Base-by-base conservation (phyloP, 2,797 vertebrate genomes). In the Sebastiscus tertius region DNA sequence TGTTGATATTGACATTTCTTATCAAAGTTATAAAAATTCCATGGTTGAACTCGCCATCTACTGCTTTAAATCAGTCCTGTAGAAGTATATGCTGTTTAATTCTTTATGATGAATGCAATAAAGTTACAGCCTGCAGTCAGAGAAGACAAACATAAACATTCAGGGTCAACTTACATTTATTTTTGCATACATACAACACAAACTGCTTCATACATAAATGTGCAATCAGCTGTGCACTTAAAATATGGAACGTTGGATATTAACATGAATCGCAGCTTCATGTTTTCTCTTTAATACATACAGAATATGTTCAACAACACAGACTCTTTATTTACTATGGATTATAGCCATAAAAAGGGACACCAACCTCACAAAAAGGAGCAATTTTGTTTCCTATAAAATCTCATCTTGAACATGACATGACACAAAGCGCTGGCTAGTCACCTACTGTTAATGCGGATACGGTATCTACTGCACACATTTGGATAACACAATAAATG, bases 181-280 rank as follows among this genome's bases (percentile, higher is more conserved):
- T 98, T 97, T 97, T 98, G 96, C 93, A 96, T 94, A 96, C 96
- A 94, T 93, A 95, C 94, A 95, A 97, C 96, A 95, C 93, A 96
- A 96, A 96, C 92, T 92, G 95, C 90, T 95, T 96, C 95, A 93
- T 96, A 96, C 95, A 95, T 92, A 93, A 93, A 92, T 96, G 89
- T 95, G 95, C 92, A 96, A 91, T 93, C 93, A 89, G 95, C 77
- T 93, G 93, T 94, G 93, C 94, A 96, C 93, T 84, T 91, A 85
- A 93, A 94, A 93, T 94, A 95, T 94, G 93, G 93, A 94, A 91
- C 88, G 81, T 90, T 87, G 79, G 93, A 95, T 95, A 95, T 89
- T 90, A 89, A 93, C 91, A 93, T 89, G 88, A 94, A 91, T 88
- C 80, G 89, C 88, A 90, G 88, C 88, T 88, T 91, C 88, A 89